These are phyloP conservation scores for Trialeurodes vaporariorum DNA, from an alignment of 1,140 invertebrate genomes.

Conservation along the genomic window DNA sequence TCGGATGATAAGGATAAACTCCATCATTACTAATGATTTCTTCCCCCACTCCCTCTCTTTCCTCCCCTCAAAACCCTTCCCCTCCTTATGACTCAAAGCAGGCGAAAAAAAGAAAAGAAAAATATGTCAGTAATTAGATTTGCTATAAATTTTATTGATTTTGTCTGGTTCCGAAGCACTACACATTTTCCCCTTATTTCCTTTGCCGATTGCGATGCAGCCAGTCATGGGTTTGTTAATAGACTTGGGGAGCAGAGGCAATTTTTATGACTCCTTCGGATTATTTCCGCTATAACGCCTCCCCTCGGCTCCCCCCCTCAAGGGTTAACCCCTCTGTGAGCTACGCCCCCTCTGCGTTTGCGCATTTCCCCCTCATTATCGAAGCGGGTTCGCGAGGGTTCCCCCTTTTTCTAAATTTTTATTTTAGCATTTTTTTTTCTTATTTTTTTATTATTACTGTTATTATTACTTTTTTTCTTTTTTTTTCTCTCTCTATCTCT, in stretches of 20 bases:
- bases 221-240: not conserved
- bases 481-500: no score
- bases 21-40: not conserved
- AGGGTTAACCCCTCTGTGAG: no score
- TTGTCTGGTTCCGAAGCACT: not conserved
- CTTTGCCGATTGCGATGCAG: no score
- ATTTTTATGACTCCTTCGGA: not conserved
- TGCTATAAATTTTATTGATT: slow-evolving; percentile 1
- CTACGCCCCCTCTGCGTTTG: not conserved
- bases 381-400: no score
- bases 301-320: not conserved
- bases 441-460: not conserved
- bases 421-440: not conserved
- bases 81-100: no score
- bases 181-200: no score
- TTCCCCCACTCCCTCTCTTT: not conserved
- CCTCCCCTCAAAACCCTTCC: not conserved
- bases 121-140: slow-evolving; percentile 1
- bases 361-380: not conserved
- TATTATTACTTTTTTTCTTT: not conserved
- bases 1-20: not conserved
- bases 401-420: not conserved
- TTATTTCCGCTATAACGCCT: not conserved
- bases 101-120: not conserved
- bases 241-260: not conserved